phyloP scores from a whole-genome alignment of 2,797 vertebrate species.

The Sebastes goodei region DNA sequence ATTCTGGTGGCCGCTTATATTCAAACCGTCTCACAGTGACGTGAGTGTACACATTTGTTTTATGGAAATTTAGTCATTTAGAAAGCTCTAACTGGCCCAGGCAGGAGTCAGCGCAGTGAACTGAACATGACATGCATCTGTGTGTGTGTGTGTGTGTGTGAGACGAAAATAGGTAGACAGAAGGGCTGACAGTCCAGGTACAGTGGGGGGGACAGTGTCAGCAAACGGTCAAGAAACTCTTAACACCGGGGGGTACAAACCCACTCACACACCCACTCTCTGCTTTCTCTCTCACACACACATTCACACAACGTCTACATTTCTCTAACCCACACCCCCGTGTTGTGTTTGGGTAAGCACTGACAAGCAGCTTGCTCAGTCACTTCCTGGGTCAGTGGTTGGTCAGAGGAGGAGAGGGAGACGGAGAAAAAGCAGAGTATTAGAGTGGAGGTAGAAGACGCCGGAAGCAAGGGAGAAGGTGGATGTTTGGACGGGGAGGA shows the following conservation, averaged over 20 bases:
- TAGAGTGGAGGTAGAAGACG: background rate
- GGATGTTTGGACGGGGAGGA: background rate
- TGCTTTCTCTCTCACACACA: background rate
- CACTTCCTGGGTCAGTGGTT: conserved; percentile 46
- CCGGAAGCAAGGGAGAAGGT: background rate
- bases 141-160: conserved; percentile 21
- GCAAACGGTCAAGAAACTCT: conserved; percentile 79
- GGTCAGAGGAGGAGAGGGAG: conserved; percentile 28
- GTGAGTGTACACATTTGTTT: background rate
- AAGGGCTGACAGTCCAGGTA: conserved; percentile 76
- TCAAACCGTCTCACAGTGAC: background rate
- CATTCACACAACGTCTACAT: background rate
- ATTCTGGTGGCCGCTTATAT: background rate
- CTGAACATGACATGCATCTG: conserved; percentile 29
- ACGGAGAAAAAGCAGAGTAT: background rate
- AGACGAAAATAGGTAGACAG: conserved; percentile 57
- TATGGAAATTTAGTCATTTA: background rate
- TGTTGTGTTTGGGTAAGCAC: conserved; percentile 48
- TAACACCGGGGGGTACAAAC: conserved; percentile 70
- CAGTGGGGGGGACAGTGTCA: conserved; percentile 72
- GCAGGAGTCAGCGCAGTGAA: conserved; percentile 16
- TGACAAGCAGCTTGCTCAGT: conserved; percentile 51
- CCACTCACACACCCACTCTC: conserved; percentile 49
- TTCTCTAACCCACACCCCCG: conserved; percentile 11
- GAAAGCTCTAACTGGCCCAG: conserved; percentile 3